These are phyloP conservation scores for Phataginus tricuspis DNA, from an alignment of 2,797 vertebrate species.

Conservation along the genomic window DNA sequence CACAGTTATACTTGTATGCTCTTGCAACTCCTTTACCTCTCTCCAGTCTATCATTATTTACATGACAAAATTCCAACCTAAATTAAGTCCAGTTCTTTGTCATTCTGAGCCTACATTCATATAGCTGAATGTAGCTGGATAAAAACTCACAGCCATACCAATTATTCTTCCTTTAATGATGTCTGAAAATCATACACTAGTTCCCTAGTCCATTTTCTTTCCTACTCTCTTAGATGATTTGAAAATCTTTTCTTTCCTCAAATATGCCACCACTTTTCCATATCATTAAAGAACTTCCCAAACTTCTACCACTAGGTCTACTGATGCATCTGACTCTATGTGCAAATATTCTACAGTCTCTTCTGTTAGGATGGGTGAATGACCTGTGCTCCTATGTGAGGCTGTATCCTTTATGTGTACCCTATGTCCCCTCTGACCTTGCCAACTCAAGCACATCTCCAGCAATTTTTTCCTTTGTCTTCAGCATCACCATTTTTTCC, in stretches of 20 bases:
- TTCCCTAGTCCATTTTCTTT: neutral
- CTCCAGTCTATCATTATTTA: neutral
- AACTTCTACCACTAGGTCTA: neutral
- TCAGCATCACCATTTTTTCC: neutral
- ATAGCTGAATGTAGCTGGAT: neutral
- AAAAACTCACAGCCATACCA: neutral
- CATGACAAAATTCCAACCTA: neutral
- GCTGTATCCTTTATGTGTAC: neutral
- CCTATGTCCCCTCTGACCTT: neutral
- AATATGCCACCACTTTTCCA: neutral
- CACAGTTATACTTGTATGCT: neutral
- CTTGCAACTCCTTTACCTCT: neutral
- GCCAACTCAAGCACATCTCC: neutral
- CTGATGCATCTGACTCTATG: neutral
- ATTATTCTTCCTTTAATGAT: neutral
- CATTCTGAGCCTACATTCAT: neutral
- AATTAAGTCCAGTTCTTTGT: neutral
- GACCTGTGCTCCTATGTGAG: neutral
- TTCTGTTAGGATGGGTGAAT: neutral
- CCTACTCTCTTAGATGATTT: neutral
- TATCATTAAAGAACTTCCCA: neutral
- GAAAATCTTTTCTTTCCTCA: constrained; percentile 13
- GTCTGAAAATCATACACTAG: neutral
- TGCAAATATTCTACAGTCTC: neutral
- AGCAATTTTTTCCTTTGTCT: neutral